Base-by-base conservation (phyloP, 1,140 invertebrate genomes). In the Periplaneta americana region DNA sequence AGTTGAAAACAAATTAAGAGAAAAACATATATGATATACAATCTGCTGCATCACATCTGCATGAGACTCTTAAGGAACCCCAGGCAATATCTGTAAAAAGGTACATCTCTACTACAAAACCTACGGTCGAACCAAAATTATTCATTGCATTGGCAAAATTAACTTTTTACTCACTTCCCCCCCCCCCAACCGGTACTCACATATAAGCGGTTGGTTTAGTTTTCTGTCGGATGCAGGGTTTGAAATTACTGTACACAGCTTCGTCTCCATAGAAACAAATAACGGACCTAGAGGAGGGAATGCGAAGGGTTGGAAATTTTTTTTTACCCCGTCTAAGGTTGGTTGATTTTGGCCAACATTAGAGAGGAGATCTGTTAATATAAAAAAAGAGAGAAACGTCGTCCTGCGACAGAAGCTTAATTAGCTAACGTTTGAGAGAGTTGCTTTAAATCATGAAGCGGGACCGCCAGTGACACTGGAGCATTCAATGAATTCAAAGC, bases 81-180 rank as follows among this genome's bases (percentile, higher is more conserved):
- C n/a, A n/a, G 22, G 28, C 48, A 66, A n/a, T 22, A 66, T n/a
- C 22, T 28, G 4, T n/a, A 66, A n/a, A 66, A 28, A 34, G 75
- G 75, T 77, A 31, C 33, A 34, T 18, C 33, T 13, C 36, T 2
- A 33, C 79, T 37, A 57, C 79, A 80, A 66, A 48, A n/a, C 48
- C 79, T 2, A 33, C 79, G 36, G 57, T 37, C 57, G 32, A 48
- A n/a, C 48, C 79, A 13, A 80, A 80, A 80, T 80, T 80, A 80
- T 78, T 82, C 18, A 85, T 39, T 34, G 82, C 82, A 76, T 83
- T 80, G 11, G 79, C 2, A 66, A 74, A 33, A 83, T 82, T n/a
- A 82, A 82, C 84, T 84, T 85, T 77, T 82, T 80, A 31, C 75
- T 36, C 75, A 22, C 75, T 77, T 28, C 48, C n/a, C 22, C 48